Evolutionary conservation across 2,113 vertebrate genomes (phyloP), one percentile per base, ranked within the genome.

Genomic region (Chaenocephalus aceratus): DNA sequence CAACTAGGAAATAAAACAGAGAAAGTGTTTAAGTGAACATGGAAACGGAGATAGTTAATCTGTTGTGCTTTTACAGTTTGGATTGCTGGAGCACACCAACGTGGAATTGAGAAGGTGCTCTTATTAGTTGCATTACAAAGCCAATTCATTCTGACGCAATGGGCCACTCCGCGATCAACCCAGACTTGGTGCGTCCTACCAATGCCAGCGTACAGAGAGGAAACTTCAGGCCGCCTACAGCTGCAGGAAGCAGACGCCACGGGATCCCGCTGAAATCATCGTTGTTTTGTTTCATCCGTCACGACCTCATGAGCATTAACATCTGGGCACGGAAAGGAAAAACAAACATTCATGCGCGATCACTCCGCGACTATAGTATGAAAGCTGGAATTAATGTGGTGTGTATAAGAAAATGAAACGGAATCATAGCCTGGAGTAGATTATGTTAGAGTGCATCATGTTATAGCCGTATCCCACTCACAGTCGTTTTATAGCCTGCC

Each of bases 401-500:
- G 49, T 77, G 58, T 10, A 18, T 75, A 75, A 65, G 46, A 59
- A 41, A 46, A 84, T 59, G 60, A 83, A 70, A 71, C 4, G 18
- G 58, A 74, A 51, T 49, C 36, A 63, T 49, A 72, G 77, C 72
- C 69, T 5, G 48, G 66, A 69, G 57, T 64, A 18, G 18, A 63
- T 30, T 58, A 3, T 75, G 36, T 80, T 61, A 64, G 48, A 72
- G 79, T 51, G 23, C 66, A 56, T 83, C 63, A 54, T 81, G 89
- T 84, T 86, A 83, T 8, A 72, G 49, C 62, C 64, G 30, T 64
- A 63, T 80, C 72, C 72, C 63, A 34, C 65, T 69, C 71, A 57
- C 26, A 52, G 49, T 69, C 26, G 57, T 90, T 91, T 86, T 54
- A 80, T 41, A 65, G 69, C 61, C 72, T 71, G 56, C 71, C 63